These are phyloP conservation scores for Rhinichthys osculus DNA, from an alignment of 2,797 vertebrate species.

Conservation along the genomic window DNA sequence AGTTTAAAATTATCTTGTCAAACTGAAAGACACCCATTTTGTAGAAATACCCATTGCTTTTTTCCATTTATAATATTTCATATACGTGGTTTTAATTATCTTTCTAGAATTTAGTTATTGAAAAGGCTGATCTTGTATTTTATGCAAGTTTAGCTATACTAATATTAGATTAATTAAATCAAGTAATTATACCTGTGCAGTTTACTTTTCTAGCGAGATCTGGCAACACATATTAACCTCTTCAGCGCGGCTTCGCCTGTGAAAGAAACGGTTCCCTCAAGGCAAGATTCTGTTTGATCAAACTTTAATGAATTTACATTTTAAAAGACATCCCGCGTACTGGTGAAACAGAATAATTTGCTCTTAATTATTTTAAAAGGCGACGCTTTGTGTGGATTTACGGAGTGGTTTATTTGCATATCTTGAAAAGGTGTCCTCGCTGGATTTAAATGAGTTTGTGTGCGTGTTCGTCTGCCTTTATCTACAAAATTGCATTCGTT, in stretches of 20 bases:
- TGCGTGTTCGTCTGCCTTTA: neutral
- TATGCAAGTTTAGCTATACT: neutral
- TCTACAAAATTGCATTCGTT: neutral
- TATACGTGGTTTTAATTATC: neutral
- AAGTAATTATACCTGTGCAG: neutral
- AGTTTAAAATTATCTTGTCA: neutral
- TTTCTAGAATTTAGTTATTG: neutral
- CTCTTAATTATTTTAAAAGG: constrained; percentile 38
- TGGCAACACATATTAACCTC: constrained; percentile 68
- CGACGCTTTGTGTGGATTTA: constrained; percentile 9
- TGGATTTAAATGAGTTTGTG: neutral
- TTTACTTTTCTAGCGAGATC: neutral
- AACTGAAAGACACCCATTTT: neutral
- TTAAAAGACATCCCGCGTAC: neutral
- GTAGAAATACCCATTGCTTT: neutral
- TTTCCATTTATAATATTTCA: neutral
- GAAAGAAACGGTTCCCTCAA: constrained; percentile 18
- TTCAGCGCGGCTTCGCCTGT: neutral
- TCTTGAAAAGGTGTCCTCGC: neutral
- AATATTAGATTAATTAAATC: neutral
- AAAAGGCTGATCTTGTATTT: neutral
- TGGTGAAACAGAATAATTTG: constrained; percentile 19
- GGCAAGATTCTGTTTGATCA: constrained; percentile 33
- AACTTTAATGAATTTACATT: constrained; percentile 45
- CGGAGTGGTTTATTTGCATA: neutral